Evolutionary conservation across 2,888 invertebrate species (phyloP).

Genomic region (Drosophila nr. fundita): DNA sequence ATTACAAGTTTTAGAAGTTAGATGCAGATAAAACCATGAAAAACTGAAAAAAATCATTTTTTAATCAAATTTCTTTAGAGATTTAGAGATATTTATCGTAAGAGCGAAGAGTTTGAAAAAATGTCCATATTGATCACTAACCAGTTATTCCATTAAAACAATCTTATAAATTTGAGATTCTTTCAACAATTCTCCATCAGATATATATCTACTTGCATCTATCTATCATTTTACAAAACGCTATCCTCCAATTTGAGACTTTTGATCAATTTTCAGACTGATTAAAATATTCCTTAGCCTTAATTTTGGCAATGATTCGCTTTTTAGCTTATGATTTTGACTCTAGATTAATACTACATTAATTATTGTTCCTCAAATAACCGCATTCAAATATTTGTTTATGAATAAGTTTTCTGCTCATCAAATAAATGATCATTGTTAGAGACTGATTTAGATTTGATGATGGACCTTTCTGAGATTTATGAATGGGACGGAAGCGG

Average conservation of each 20-base stretch:
- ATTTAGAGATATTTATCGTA: neutral
- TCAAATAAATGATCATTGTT: slow-evolving; percentile 7
- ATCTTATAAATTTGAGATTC: fast-evolving
- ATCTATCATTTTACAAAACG: neutral
- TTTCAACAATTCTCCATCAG: neutral
- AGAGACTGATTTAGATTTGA: slow-evolving; percentile 9
- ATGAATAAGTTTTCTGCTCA: neutral
- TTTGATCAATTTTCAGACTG: neutral
- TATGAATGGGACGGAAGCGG: slow-evolving; percentile 61
- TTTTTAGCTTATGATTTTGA: too few species aligned
- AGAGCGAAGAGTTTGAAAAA: fast-evolving
- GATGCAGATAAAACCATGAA: neutral
- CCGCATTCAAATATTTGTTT: neutral
- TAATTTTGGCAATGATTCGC: neutral
- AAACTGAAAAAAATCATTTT: neutral
- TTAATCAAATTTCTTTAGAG: neutral
- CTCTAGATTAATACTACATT: neutral
- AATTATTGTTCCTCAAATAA: neutral
- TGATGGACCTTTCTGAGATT: neutral
- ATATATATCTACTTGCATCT: neutral
- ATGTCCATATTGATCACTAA: neutral
- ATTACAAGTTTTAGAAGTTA: fast-evolving
- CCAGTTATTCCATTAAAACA: neutral
- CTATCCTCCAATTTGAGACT: neutral
- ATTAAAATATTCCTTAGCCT: neutral